A percentile compares a stretch with the other conserved stretches of the same genome.
phyloP scores from a whole-genome alignment of 1,140 invertebrate species.

The Drosophila parvula region DNA sequence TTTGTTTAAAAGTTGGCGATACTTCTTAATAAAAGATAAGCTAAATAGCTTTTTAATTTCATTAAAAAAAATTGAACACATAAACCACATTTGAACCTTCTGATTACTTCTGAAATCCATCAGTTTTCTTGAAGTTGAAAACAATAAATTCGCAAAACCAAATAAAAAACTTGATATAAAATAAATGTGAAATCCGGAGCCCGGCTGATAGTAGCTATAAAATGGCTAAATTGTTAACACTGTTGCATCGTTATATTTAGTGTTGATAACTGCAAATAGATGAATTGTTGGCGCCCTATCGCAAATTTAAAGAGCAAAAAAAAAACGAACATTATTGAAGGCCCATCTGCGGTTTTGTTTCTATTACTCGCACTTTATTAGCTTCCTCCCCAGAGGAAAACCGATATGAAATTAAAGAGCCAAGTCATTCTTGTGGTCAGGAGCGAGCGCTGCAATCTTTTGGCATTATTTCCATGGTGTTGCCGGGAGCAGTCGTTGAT shows the following conservation, averaged over 20 bases:
- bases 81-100: too few relatives aligned
- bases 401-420: slow-evolving; percentile 36
- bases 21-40: too few relatives aligned
- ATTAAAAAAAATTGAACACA: too few relatives aligned
- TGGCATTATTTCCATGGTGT: neutral
- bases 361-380: slow-evolving; percentile 33
- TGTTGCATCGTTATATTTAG: slow-evolving; percentile 23
- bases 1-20: too few relatives aligned
- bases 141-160: too few relatives aligned
- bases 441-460: slow-evolving; percentile 1
- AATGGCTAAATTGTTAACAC: slow-evolving; percentile 1
- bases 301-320: slow-evolving; percentile 7
- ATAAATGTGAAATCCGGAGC: too few relatives aligned
- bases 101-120: too few relatives aligned
- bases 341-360: slow-evolving; percentile 47
- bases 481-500: slow-evolving; percentile 3
- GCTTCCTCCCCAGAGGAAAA: slow-evolving; percentile 45
- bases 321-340: slow-evolving; percentile 3
- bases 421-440: slow-evolving; percentile 22
- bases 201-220: too few relatives aligned
- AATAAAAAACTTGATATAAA: too few relatives aligned
- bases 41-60: too few relatives aligned
- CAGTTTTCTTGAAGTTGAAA: too few relatives aligned
- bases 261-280: slow-evolving; percentile 42
- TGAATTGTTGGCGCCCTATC: slow-evolving; percentile 1